A percentile compares a stretch with the other conserved stretches of the same genome.
Evolutionary conservation across 2,888 invertebrate species (phyloP).

Genomic region (Schizaphis graminum): DNA sequence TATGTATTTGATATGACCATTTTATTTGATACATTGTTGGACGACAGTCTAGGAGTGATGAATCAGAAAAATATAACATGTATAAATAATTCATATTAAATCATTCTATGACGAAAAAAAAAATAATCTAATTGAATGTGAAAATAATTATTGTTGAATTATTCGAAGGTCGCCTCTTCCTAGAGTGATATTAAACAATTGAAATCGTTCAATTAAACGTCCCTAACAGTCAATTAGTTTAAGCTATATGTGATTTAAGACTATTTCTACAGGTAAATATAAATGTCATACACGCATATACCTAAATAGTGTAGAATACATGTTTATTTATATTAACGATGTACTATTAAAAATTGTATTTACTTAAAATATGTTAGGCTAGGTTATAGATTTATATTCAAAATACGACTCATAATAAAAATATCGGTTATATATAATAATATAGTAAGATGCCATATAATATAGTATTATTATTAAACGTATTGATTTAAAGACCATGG

Average conservation of each 20-base stretch:
- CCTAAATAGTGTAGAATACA: not conserved
- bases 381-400: not conserved
- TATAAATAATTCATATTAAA: not conserved
- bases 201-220: constrained; percentile 58
- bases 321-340: not conserved
- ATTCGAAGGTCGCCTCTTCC: constrained; percentile 49
- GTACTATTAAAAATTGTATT: not conserved
- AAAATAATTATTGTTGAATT: constrained; percentile 53
- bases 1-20: not conserved
- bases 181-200: constrained; percentile 51
- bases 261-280: constrained; percentile 42
- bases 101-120: constrained; percentile 4
- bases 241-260: constrained; percentile 36
- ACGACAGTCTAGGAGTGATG: not conserved
- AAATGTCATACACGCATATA: not conserved
- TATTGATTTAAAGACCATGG: not conserved
- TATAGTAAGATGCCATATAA: not conserved
- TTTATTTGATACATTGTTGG: not conserved
- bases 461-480: not conserved
- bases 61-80: not conserved
- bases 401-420: not conserved
- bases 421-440: not conserved
- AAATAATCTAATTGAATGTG: constrained; percentile 45
- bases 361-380: not conserved
- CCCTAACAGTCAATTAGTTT: constrained; percentile 47